Percentiles rank a stretch among this genome's conserved stretches.
Evolutionary conservation across 1,140 invertebrate genomes (phyloP).

Genomic region (Panulirus ornatus): DNA sequence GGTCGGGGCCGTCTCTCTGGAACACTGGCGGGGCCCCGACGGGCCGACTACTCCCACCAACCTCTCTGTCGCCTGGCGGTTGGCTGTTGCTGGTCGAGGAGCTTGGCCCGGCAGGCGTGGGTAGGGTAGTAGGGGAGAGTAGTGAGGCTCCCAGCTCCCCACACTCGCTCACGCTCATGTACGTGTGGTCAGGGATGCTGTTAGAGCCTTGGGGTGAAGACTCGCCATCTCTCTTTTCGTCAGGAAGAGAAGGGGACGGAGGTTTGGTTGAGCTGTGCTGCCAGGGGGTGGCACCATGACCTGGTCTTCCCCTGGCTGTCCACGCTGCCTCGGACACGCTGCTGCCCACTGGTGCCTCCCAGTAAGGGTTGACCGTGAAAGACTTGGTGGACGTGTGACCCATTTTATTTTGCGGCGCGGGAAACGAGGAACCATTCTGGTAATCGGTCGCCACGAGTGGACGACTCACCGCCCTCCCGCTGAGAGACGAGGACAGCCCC

Average conservation of each 20-base stretch:
- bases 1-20: slow-evolving; percentile 67
- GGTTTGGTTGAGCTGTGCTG: slow-evolving; percentile 37
- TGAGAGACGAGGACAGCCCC: too few species aligned
- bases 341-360: slow-evolving; percentile 72
- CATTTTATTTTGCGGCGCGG: slow-evolving; percentile 35
- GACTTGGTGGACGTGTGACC: slow-evolving; percentile 51
- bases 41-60: slow-evolving; percentile 17
- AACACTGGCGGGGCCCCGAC: slow-evolving; percentile 17
- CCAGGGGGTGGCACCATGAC: slow-evolving; percentile 42
- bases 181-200: slow-evolving; percentile 64
- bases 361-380: slow-evolving; percentile 72
- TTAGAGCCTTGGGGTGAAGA: slow-evolving; percentile 7
- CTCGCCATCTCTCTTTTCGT: slow-evolving; percentile 21
- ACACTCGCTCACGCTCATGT: slow-evolving; percentile 74
- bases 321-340: slow-evolving; percentile 68
- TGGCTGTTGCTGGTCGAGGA: neutral
- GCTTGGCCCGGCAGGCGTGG: slow-evolving; percentile 42
- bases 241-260: slow-evolving; percentile 26
- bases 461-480: slow-evolving; percentile 37
- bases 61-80: neutral
- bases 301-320: slow-evolving; percentile 29
- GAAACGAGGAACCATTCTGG: slow-evolving; percentile 52
- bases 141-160: slow-evolving; percentile 50
- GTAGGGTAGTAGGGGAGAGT: too few species aligned
- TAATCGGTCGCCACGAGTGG: slow-evolving; percentile 62